Conservation (phyloP, 2,888 invertebrate species). For the Auanema freiburgensis region DNA sequence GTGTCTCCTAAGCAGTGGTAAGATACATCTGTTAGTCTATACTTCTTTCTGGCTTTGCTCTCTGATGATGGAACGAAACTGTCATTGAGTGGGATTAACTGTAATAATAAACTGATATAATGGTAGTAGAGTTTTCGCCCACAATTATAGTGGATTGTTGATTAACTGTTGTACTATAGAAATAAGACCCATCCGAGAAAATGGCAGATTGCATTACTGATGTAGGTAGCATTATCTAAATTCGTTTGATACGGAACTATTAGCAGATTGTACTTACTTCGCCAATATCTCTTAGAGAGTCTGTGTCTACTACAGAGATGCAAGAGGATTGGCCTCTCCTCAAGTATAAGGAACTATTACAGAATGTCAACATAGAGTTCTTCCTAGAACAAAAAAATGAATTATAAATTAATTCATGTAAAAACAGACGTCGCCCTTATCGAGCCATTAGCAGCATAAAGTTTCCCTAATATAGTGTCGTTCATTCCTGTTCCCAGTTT, state of each 20-base stretch:
- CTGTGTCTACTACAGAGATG: slow-evolving; percentile 60
- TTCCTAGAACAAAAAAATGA: slow-evolving; percentile 32
- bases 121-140: too few species aligned
- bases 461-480: slow-evolving; percentile 86
- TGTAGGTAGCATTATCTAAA: slow-evolving; percentile 48
- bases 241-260: not conserved
- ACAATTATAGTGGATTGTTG: slow-evolving; percentile 52
- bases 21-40: slow-evolving; percentile 46
- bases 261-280: slow-evolving; percentile 14
- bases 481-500: slow-evolving; percentile 94
- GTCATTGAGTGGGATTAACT: slow-evolving; percentile 57
- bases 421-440: slow-evolving; percentile 70
- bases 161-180: slow-evolving; percentile 53
- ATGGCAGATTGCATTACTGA: slow-evolving; percentile 40
- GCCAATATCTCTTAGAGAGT: slow-evolving; percentile 49
- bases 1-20: slow-evolving; percentile 52
- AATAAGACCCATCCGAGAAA: slow-evolving; percentile 54
- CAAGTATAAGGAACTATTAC: slow-evolving; percentile 59
- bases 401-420: not conserved
- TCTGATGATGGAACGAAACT: slow-evolving; percentile 46
- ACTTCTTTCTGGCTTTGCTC: slow-evolving; percentile 30
- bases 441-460: slow-evolving; percentile 78
- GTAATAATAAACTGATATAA: too few species aligned
- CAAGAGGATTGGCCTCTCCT: slow-evolving; percentile 57
- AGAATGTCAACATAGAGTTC: slow-evolving; percentile 54